Conservation (phyloP, 2,888 invertebrate genomes). For the Nephrotoma guestfalica region DNA sequence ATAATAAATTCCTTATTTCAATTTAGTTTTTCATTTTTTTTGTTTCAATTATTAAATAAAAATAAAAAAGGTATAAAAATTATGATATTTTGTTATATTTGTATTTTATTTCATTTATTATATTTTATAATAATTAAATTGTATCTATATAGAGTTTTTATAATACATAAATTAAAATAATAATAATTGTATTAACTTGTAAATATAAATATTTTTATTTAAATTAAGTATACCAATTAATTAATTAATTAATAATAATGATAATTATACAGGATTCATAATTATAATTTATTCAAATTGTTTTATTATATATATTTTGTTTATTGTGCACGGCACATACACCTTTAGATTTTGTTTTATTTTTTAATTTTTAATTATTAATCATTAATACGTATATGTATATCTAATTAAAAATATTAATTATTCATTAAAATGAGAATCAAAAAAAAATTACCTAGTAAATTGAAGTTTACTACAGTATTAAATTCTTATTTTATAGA, state of each 20-base stretch:
- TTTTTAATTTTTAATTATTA: not conserved
- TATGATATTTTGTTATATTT: not conserved
- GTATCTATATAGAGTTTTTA: not conserved
- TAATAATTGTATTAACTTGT: not conserved
- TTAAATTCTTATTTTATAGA: no score
- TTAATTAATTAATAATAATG: not conserved
- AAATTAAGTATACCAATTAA: not conserved
- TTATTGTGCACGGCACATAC: conserved; percentile 6
- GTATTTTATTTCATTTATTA: not conserved
- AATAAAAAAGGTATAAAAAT: not conserved
- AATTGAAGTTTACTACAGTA: no score
- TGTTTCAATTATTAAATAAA: not conserved
- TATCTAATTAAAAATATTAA: not conserved
- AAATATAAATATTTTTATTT: not conserved
- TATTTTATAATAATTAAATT: not conserved
- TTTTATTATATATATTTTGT: not conserved
- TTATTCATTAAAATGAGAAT: not conserved
- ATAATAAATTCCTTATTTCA: not conserved
- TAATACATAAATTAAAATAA: not conserved
- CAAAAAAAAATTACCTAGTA: not conserved
- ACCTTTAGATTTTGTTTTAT: not conserved
- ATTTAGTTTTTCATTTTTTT: not conserved
- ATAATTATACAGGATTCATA: not conserved
- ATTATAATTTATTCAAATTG: not conserved
- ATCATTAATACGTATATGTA: not conserved